phyloP scores from a whole-genome alignment of 2,888 invertebrate species.

The Zaprionus obscuricornis region DNA sequence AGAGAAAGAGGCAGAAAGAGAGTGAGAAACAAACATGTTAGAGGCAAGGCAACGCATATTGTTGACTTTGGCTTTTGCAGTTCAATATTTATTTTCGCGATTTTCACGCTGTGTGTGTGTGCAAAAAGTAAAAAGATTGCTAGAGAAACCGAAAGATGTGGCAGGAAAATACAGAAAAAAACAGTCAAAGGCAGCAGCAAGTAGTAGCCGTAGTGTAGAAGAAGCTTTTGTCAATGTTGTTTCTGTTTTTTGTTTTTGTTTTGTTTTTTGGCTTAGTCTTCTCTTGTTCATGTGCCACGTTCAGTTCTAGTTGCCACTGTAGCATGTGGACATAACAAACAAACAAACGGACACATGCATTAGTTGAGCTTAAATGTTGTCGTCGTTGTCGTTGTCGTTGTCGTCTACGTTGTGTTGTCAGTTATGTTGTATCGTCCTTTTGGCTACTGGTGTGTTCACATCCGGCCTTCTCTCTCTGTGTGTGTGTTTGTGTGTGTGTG shows the following conservation, averaged over 20 bases:
- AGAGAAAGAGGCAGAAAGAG: too few species aligned
- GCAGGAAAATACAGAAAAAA: too few species aligned
- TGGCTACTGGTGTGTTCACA: slow-evolving; percentile 13
- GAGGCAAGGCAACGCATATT: slow-evolving; percentile 34
- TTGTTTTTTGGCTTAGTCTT: slow-evolving; percentile 24
- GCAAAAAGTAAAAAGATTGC: slow-evolving; percentile 62
- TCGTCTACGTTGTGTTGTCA: too few species aligned
- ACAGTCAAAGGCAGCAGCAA: too few species aligned
- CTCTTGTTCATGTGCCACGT: neutral
- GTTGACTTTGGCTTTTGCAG: slow-evolving; percentile 80
- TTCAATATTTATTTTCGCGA: slow-evolving; percentile 82
- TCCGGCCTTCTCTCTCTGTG: slow-evolving; percentile 4
- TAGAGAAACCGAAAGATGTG: slow-evolving; percentile 13
- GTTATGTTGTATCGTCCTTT: slow-evolving; percentile 23
- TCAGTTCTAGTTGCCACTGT: slow-evolving; percentile 6
- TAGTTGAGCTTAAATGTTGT: slow-evolving; percentile 71
- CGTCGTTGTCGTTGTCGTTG: too few species aligned
- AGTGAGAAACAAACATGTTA: slow-evolving; percentile 1
- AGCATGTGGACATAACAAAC: slow-evolving; percentile 70
- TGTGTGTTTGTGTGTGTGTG: neutral
- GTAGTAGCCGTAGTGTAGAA: neutral
- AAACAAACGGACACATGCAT: slow-evolving; percentile 75
- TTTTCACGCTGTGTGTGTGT: slow-evolving; percentile 72
- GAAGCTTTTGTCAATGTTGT: slow-evolving; percentile 38
- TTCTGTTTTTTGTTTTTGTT: slow-evolving; percentile 10